Evolutionary conservation across 2,888 invertebrate species (phyloP), one percentile per base, ranked within the genome.

Genomic region (Leucania comma): DNA sequence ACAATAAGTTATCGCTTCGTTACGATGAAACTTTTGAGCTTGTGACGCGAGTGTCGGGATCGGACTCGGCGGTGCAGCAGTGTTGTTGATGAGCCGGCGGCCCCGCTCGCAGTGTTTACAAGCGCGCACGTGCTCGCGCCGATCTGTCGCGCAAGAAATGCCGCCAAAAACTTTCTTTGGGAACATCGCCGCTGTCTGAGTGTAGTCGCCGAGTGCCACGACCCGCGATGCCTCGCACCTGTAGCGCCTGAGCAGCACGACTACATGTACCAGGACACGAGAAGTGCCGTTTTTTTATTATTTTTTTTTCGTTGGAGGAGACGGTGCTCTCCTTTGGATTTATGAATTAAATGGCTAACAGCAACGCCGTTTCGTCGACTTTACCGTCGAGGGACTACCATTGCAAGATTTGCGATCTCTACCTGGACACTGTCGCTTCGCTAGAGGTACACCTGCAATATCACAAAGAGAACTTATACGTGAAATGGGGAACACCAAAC

Each of bases 381-480:
- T 91, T 96, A 92, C 91, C 96, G 93, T 92, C 96, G 93, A 96
- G 96, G 89, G 96, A 97, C 86, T 97, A 97, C 91, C 97, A 97
- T 90, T 98, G 98, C 94, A 97, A 97, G 93, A 97, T 98, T 92
- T 98, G 98, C 95, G 97, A 97, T 87, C 94, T 98, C 82, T 97
- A 96, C 88, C 97, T 98, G 90, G 98, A 98, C 91, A 97, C 97
- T 85, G 97, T 97, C 73, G 97, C 97, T 88, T 98, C 98, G 74
- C 96, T 98, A 83, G 97, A 98, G 88, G 98, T 98, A 80, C 98
- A 98, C 93, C 95, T 98, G 87, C 97, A 97, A 89, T 98, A 98
- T 92, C 98, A 98, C 88, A 97, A 98, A 91, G 98, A 98, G 89
- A 97, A 97, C 89, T 95, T 98, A 85, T 95, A 97, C 88, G 97